Evolutionary conservation across 2,888 invertebrate species (phyloP).

Genomic region (Pilophorus perplexus): DNA sequence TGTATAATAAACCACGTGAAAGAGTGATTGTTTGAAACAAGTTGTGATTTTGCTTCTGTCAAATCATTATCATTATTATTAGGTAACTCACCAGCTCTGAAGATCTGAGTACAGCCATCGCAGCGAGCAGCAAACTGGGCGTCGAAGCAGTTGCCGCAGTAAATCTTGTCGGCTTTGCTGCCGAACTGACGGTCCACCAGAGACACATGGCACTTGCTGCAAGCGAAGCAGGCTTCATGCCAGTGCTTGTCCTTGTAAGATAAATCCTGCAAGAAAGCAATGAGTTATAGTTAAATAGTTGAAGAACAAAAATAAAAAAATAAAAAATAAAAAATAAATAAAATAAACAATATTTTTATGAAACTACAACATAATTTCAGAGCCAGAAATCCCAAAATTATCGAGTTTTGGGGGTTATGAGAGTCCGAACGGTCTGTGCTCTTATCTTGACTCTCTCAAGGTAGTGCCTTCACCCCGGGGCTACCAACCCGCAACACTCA

Average conservation of each 20-base stretch:
- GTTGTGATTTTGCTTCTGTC: too few species aligned
- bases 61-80: too few species aligned
- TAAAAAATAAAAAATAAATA: neutral
- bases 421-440: too few species aligned
- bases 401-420: too few species aligned
- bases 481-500: too few species aligned
- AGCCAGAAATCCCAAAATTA: too few species aligned
- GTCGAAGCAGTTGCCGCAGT: conserved; percentile 99
- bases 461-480: too few species aligned
- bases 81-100: conserved; percentile 97
- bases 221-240: conserved; percentile 99
- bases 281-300: neutral
- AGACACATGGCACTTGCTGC: conserved; percentile 95
- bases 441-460: too few species aligned
- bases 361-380: too few species aligned
- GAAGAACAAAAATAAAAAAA: neutral
- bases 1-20: too few species aligned
- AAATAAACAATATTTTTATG: neutral
- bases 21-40: too few species aligned
- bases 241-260: conserved; percentile 99
- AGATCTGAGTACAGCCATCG: conserved; percentile 98
- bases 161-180: conserved; percentile 97
- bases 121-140: conserved; percentile 98
- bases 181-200: conserved; percentile 99
- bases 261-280: conserved; percentile 83